These are phyloP conservation scores for Condylura cristata DNA, from an alignment of 2,113 vertebrate genomes.

Conservation along the genomic window DNA sequence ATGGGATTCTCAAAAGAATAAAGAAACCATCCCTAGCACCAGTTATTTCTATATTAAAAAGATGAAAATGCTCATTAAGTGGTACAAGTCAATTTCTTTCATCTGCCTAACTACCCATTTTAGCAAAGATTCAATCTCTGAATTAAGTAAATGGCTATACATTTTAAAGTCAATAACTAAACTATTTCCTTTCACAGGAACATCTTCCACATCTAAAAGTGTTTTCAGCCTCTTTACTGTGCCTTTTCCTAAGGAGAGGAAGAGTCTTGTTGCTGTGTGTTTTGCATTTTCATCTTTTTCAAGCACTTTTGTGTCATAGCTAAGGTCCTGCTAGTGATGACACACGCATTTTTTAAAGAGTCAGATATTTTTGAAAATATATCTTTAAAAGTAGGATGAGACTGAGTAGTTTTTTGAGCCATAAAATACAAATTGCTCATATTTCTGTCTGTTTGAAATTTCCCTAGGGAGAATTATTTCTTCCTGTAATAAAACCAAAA, in stretches of 20 bases:
- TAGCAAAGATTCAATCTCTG: constrained; percentile 59
- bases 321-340: not conserved
- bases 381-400: not conserved
- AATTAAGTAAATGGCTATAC: constrained; percentile 46
- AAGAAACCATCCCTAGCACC: not conserved
- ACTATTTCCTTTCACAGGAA: constrained; percentile 13
- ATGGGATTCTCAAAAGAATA: constrained; percentile 17
- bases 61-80: constrained; percentile 66
- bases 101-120: constrained; percentile 51
- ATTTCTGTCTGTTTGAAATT: not conserved
- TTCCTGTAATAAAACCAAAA: not conserved
- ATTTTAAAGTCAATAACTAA: constrained; percentile 32
- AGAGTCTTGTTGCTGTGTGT: not conserved
- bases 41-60: constrained; percentile 56
- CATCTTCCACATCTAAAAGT: not conserved
- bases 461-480: not conserved
- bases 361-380: not conserved
- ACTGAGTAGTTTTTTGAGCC: not conserved
- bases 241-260: not conserved
- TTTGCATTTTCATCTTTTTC: not conserved
- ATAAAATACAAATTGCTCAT: not conserved
- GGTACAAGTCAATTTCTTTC: constrained; percentile 60
- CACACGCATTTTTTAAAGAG: not conserved
- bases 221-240: not conserved
- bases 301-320: not conserved